Evolutionary conservation across 1,140 invertebrate genomes (phyloP), one percentile per base, ranked within the genome.

Genomic region (Conus ventricosus): DNA sequence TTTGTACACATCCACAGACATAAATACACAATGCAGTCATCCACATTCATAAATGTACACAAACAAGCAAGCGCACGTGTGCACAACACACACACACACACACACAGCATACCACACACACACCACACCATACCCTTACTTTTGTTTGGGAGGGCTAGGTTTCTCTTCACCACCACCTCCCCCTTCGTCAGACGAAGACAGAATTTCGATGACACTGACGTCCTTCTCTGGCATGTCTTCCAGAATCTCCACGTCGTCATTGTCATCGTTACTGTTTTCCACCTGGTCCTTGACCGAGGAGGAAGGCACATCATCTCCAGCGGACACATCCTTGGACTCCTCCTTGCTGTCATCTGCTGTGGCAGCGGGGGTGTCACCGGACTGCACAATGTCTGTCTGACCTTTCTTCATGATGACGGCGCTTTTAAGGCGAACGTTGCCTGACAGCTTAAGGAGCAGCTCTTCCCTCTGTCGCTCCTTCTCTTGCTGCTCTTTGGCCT

Each of bases 371-470:
- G 5, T 63, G 11, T 25, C 55, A 10, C 7, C 67, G 84, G 27
- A 67, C 23, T 23, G 67, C 6, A 6, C 3, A 7, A 27, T 85
- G 84, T 23, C 23, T 23, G n/a, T 4, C 23, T 27, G 25, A 10
- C 57, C 23, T 4, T 88, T 87, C 17, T 89, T 90, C 88, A 90
- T 88, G 55, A 90, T 85, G 27, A 90, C 88, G 55, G 90, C 90
- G 75, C 90, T 90, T 63, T 90, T 90, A 4, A 90, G 76, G 27
- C 87, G 88, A n/a, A 55, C 25, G n/a, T 85, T 91, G n/a, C 93
- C 92, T 17, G 91, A 76, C 20, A 94, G 84, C 88, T 93, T 94
- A 88, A 91, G 92, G n/a, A 93, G 84, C 13, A 94, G 87, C 71
- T 89, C 87, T 84, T 93, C 92, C 53, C 92, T 53, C 25, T 89